Base-by-base conservation (phyloP, 2,888 invertebrate species). In the Lasius fuliginosus region DNA sequence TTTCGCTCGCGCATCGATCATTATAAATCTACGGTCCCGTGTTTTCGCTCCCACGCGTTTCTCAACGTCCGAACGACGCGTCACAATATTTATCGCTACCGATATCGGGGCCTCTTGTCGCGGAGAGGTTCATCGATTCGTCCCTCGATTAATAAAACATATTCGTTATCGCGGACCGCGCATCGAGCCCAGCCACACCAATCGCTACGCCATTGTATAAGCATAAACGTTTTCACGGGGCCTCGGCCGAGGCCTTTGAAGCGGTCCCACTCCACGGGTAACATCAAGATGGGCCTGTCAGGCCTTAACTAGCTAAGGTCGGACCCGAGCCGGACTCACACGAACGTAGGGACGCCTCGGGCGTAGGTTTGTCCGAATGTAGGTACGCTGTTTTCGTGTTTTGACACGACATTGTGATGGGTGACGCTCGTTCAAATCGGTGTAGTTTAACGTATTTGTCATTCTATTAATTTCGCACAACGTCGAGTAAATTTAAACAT, bases 231-330 rank as follows among this genome's bases (percentile, higher is more conserved):
- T 94, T 94, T 93, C 93, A 94, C 92, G 92, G 93, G 92, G 91
- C 92, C 91, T 88, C 85, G 92, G 89, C 36, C 92, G 92, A 92
- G 91, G 89, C 90, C 93, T 93, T 94, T 93, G 92, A 93, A 92
- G 87, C 89, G 86, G 89, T 90, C 92, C 92, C 91, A 89, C 91
- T 92, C 91, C 90, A 84, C 82, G 67, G 60, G 89, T 90, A 92
- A 92, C 92, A 93, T 92, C 92, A 90, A 92, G 93, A 93, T 93
- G 93, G 93, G 93, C 92, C 93, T 94, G 94, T 94, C 94, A 94
- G 94, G 91, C 91, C 92, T 93, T 94, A 94, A 94, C 94, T 93
- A 94, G 93, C 93, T 92, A 92, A 92, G 91, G 91, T 90, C 91
- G 90, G 84, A 82, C 88, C 88, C 88, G 76, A 88, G 88, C 86